Evolutionary conservation across 2,888 invertebrate genomes (phyloP).

Genomic region (Polymixis flavicincta): DNA sequence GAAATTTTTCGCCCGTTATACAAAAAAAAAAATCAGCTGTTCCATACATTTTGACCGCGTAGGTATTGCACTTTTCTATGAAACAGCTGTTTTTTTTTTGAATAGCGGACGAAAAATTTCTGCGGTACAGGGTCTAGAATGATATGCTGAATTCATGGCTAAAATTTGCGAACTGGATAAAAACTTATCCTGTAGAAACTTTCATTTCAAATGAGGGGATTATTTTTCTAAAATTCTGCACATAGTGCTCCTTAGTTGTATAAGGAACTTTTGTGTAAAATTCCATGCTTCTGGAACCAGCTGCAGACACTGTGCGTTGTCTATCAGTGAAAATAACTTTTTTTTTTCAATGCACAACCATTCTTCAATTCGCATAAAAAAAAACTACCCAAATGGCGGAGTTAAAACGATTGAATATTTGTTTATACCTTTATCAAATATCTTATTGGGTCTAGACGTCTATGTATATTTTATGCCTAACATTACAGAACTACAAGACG

Average conservation of each 20-base stretch:
- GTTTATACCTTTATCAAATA: background rate
- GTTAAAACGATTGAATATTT: background rate
- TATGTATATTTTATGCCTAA: background rate
- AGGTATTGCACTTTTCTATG: too few species aligned
- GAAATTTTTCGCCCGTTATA: too few species aligned
- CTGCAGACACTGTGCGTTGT: too few species aligned
- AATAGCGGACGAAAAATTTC: too few species aligned
- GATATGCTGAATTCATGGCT: too few species aligned
- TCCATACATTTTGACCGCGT: too few species aligned
- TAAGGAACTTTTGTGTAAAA: background rate
- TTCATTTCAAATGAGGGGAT: too few species aligned
- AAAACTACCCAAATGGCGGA: background rate
- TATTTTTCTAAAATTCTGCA: background rate
- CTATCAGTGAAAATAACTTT: background rate
- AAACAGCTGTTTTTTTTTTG: too few species aligned
- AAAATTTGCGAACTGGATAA: too few species aligned
- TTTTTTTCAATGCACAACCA: background rate
- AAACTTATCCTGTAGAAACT: too few species aligned
- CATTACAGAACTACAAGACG: conserved; percentile 82
- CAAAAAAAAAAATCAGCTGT: too few species aligned
- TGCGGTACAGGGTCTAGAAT: too few species aligned
- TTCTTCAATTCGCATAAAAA: background rate
- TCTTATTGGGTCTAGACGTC: background rate
- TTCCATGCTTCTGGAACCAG: background rate
- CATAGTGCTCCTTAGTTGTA: background rate